A percentile compares a stretch with the other conserved stretches of the same genome.
Evolutionary conservation across 2,888 invertebrate species (phyloP).

Genomic region (Falcaria lacertinaria): DNA sequence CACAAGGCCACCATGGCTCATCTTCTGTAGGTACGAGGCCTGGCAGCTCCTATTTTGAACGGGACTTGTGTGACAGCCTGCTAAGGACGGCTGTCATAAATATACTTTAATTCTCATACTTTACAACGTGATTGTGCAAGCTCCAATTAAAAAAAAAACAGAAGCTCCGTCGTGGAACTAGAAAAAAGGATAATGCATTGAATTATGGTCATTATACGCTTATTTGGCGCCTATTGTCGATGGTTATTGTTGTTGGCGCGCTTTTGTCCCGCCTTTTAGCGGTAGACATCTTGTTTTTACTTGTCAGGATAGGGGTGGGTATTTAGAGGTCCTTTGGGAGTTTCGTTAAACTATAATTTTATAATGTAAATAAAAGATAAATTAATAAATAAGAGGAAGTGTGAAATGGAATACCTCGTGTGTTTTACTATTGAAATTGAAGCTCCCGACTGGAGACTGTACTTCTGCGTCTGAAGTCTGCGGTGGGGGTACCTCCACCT

Average conservation of each 20-base stretch:
- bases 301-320: conserved; percentile 40
- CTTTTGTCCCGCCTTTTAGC: conserved; percentile 61
- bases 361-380: conserved; percentile 4
- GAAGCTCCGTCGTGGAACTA: conserved; percentile 3
- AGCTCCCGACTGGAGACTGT: too few species aligned
- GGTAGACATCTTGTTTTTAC: conserved; percentile 69
- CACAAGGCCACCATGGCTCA: too few species aligned
- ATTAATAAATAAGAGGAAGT: too few species aligned
- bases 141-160: conserved; percentile 12
- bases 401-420: too few species aligned
- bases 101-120: too few species aligned
- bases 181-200: conserved; percentile 47
- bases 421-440: too few species aligned
- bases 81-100: too few species aligned
- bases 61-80: too few species aligned
- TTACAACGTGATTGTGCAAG: neutral
- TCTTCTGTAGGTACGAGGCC: too few species aligned
- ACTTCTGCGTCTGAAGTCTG: too few species aligned
- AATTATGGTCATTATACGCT: conserved; percentile 70
- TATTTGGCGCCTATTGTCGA: conserved; percentile 65
- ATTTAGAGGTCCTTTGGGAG: conserved; percentile 28
- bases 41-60: too few species aligned
- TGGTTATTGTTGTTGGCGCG: conserved; percentile 43
- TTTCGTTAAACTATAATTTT: conserved; percentile 5
- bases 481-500: too few species aligned